phyloP scores from a whole-genome alignment of 1,140 invertebrate genomes.

The Stenopsyche tienmushanensis region DNA sequence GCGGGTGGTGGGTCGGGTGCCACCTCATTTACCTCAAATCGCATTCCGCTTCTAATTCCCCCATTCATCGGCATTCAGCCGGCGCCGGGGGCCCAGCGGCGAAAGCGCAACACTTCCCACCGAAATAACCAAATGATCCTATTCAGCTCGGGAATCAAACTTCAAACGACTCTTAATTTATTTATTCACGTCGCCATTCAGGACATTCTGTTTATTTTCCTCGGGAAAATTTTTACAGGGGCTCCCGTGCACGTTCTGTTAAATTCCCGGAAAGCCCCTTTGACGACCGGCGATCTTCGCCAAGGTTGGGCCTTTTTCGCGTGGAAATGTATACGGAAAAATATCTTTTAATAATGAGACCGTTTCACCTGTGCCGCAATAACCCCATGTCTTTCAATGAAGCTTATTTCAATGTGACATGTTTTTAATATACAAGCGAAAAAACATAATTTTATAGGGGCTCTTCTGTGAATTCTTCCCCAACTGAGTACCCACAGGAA shows the following conservation, averaged over 20 bases:
- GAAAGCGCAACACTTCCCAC: conserved; percentile 27
- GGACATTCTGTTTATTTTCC: conserved; percentile 27
- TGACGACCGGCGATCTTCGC: not conserved
- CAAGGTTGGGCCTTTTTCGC: not conserved
- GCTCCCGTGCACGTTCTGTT: not conserved
- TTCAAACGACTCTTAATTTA: conserved; percentile 42
- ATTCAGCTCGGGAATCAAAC: conserved; percentile 39
- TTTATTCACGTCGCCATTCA: conserved; percentile 38
- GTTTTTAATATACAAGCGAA: too few relatives aligned
- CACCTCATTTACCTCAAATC: conserved; percentile 40
- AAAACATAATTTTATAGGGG: too few relatives aligned
- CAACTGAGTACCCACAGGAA: too few relatives aligned
- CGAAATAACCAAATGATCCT: conserved; percentile 41
- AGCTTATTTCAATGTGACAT: too few relatives aligned
- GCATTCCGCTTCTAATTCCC: conserved; percentile 39
- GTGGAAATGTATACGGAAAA: too few relatives aligned
- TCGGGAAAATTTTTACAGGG: conserved; percentile 16
- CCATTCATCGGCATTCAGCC: conserved; percentile 39
- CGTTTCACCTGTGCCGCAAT: too few relatives aligned
- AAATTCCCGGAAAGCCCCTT: conserved; percentile 6
- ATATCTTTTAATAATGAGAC: too few relatives aligned
- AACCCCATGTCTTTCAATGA: too few relatives aligned
- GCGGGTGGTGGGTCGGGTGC: not conserved
- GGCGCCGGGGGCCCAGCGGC: conserved; percentile 7
- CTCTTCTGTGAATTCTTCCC: too few relatives aligned